phyloP scores from a whole-genome alignment of 2,797 vertebrate genomes.

The Sarcoramphus papa region DNA sequence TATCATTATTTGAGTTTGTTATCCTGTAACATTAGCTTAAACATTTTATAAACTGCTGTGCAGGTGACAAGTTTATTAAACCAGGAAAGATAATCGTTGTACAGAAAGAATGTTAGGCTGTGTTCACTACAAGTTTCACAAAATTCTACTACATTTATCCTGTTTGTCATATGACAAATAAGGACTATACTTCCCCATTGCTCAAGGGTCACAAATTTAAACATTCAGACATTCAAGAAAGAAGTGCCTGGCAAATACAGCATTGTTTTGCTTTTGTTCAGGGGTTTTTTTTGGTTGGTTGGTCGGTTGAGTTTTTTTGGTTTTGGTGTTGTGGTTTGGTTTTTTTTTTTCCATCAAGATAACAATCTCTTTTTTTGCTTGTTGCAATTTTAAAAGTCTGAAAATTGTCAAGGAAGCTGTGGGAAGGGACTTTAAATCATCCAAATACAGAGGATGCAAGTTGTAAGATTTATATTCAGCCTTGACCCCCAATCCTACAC shows the following conservation, averaged over 20 bases:
- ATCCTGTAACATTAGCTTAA: slow-evolving; percentile 32
- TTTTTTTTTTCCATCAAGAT: neutral
- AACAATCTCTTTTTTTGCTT: neutral
- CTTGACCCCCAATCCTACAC: neutral
- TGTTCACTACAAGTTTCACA: neutral
- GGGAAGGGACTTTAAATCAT: neutral
- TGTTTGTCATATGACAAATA: neutral
- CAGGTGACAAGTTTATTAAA: slow-evolving; percentile 64
- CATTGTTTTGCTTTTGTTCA: neutral
- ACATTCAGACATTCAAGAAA: neutral
- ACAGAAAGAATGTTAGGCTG: neutral
- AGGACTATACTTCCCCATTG: neutral
- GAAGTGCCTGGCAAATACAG: neutral
- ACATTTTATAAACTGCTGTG: slow-evolving; percentile 68
- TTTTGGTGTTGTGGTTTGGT: neutral
- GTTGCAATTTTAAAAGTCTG: neutral
- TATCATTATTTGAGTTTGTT: slow-evolving; percentile 28
- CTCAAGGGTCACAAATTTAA: neutral
- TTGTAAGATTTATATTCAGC: neutral
- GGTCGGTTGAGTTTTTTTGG: too few relatives aligned
- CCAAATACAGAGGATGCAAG: neutral
- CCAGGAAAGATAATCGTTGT: neutral
- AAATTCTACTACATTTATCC: neutral
- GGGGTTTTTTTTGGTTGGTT: fast-evolving
- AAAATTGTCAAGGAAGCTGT: neutral